phyloP scores from a whole-genome alignment of 2,888 invertebrate species.

The Drosophila austrosaltans region DNA sequence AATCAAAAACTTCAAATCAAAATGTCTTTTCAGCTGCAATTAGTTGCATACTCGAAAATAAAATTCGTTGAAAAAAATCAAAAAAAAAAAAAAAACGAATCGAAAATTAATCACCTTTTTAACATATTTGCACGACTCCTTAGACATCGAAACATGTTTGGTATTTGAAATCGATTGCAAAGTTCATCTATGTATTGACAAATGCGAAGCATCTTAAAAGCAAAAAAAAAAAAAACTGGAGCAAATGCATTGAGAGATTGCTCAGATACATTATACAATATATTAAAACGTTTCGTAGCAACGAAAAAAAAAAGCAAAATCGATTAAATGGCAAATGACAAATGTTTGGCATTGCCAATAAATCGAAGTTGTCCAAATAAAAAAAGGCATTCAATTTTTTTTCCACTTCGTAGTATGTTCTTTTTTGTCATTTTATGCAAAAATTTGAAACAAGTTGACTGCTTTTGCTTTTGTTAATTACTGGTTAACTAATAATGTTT shows the following conservation, averaged over 20 bases:
- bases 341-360: slow-evolving; percentile 54
- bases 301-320: slow-evolving; percentile 23
- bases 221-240: slow-evolving; percentile 45
- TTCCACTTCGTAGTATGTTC: neutral
- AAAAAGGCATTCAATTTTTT: slow-evolving; percentile 26
- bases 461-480: slow-evolving; percentile 25
- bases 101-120: slow-evolving; percentile 46
- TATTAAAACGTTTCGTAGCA: neutral
- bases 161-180: slow-evolving; percentile 66
- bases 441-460: slow-evolving; percentile 5
- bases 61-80: slow-evolving; percentile 26
- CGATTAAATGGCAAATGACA: slow-evolving; percentile 69
- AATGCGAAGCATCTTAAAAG: slow-evolving; percentile 69
- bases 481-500: slow-evolving; percentile 24
- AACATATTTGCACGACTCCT: slow-evolving; percentile 63
- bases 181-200: slow-evolving; percentile 60
- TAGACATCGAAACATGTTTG: slow-evolving; percentile 64
- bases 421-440: slow-evolving; percentile 1
- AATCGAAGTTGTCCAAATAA: slow-evolving; percentile 49
- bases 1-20: slow-evolving; percentile 16
- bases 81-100: neutral
- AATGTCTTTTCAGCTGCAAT: slow-evolving; percentile 47
- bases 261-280: slow-evolving; percentile 15
- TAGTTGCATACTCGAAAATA: slow-evolving; percentile 40
- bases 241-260: slow-evolving; percentile 58